A percentile compares a stretch with the other conserved stretches of the same genome.
phyloP scores from a whole-genome alignment of 2,113 vertebrate genomes.

The Indicator maculatus region DNA sequence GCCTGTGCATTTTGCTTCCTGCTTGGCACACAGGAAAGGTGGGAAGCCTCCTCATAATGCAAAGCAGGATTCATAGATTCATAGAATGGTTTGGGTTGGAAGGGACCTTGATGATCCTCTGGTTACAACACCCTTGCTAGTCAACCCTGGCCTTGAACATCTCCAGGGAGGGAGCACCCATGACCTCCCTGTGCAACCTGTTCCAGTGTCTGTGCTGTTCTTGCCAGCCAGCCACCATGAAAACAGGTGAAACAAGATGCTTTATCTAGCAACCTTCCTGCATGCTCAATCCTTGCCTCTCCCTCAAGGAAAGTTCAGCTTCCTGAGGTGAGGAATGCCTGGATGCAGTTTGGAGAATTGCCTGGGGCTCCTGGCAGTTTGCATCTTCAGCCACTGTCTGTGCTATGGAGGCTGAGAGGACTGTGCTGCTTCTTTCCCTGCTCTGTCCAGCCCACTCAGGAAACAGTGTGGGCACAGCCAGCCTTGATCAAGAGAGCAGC shows the following conservation, averaged over 20 bases:
- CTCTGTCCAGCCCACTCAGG: rapidly evolving
- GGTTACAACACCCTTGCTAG: no score
- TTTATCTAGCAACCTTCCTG: neutral
- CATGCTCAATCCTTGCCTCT: neutral
- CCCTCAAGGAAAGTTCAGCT: neutral
- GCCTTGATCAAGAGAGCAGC: neutral
- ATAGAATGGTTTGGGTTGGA: no score
- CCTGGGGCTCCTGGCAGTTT: neutral
- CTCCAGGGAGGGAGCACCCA: no score
- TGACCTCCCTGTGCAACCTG: no score
- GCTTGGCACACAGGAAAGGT: neutral
- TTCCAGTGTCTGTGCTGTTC: neutral
- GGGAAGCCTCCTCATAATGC: neutral
- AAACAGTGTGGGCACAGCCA: neutral
- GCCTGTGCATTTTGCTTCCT: neutral
- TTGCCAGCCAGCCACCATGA: neutral
- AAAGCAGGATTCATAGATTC: neutral
- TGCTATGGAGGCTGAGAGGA: neutral
- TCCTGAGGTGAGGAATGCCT: neutral
- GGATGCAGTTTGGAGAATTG: neutral
- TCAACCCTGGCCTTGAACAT: no score
- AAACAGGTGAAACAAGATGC: neutral
- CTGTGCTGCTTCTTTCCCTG: neutral
- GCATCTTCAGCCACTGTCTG: neutral
- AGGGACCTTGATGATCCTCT: no score